phyloP scores from a whole-genome alignment of 1,140 invertebrate genomes.

The Matsumurasca onukii region DNA sequence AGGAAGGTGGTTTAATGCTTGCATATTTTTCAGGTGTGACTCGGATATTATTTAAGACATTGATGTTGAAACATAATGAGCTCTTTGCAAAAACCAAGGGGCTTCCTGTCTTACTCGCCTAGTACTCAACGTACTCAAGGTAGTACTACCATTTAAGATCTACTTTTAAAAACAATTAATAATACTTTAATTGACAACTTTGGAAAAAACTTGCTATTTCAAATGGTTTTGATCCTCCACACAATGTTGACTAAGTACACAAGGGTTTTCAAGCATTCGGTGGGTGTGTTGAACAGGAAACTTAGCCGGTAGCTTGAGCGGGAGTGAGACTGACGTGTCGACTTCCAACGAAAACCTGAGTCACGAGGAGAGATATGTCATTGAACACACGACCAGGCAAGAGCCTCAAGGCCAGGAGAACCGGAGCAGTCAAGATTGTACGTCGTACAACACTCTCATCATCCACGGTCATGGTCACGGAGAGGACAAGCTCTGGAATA shows the following conservation, averaged over 20 bases:
- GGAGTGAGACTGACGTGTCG: constrained; percentile 88
- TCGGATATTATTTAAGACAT: too few species aligned
- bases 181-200: constrained; percentile 4
- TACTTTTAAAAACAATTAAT: not conserved
- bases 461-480: constrained; percentile 70
- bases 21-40: too few species aligned
- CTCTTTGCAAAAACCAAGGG: constrained; percentile 34
- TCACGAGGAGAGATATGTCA: constrained; percentile 79
- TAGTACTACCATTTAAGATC: constrained; percentile 8
- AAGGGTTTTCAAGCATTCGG: not conserved
- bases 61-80: constrained; percentile 31
- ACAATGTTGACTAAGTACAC: not conserved
- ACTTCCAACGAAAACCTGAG: constrained; percentile 89
- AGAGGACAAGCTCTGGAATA: constrained; percentile 67
- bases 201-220: not conserved
- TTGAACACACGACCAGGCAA: constrained; percentile 78
- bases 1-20: too few species aligned
- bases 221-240: not conserved
- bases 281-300: not conserved
- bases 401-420: constrained; percentile 93
- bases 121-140: constrained; percentile 34
- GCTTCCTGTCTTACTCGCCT: constrained; percentile 38
- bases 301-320: constrained; percentile 60
- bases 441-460: constrained; percentile 77
- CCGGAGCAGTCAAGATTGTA: constrained; percentile 70